Conservation (phyloP, 2,113 vertebrate genomes). For the Crotalus tigris region DNA sequence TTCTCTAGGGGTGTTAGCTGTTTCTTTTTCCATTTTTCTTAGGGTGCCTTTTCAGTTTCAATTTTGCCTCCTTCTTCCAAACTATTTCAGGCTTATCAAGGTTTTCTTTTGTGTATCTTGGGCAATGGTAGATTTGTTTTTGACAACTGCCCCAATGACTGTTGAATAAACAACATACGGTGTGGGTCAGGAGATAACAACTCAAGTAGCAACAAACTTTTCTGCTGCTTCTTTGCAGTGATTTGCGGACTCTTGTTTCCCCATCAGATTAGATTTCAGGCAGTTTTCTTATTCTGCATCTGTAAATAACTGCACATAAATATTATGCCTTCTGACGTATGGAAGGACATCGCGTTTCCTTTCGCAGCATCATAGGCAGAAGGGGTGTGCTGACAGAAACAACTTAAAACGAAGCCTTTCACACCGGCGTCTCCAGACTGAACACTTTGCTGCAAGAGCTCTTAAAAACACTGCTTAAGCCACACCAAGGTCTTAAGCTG, state of each 20-base stretch:
- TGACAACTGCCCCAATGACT: not conserved
- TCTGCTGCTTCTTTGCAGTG: not conserved
- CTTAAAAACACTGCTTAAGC: not conserved
- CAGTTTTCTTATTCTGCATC: not conserved
- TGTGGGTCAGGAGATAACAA: not conserved
- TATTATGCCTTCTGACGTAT: not conserved
- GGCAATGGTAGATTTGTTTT: not conserved
- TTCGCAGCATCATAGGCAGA: accelerated
- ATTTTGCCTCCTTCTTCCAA: not conserved
- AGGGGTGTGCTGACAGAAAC: not conserved
- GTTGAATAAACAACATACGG: not conserved
- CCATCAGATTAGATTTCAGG: not conserved
- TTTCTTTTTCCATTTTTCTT: too few species aligned
- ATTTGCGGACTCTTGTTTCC: not conserved
- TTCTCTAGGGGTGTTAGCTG: too few species aligned
- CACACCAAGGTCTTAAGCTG: not conserved
- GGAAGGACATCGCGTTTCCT: not conserved
- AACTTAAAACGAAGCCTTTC: too few species aligned
- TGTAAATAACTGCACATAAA: not conserved
- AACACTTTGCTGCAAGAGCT: not conserved
- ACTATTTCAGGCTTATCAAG: not conserved
- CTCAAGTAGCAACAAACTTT: not conserved
- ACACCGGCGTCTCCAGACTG: too few species aligned
- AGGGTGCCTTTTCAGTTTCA: too few species aligned
- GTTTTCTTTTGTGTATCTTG: not conserved